phyloP scores from a whole-genome alignment of 2,113 vertebrate genomes.

The Lipophrys pholis region DNA sequence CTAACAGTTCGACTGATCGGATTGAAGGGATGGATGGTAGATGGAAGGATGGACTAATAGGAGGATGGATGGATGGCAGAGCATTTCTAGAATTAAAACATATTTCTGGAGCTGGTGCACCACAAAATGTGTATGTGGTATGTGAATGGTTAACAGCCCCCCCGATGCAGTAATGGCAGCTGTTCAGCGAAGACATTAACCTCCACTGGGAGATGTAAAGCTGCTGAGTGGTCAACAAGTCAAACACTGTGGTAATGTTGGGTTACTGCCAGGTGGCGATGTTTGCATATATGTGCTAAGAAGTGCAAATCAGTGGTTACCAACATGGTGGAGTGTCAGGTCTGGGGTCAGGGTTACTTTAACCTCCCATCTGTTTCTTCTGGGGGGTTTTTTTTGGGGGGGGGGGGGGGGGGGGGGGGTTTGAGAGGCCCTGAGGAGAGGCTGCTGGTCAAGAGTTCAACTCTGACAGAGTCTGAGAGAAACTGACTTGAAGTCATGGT shows the following conservation, averaged over 20 bases:
- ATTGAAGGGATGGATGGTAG: too few relatives aligned
- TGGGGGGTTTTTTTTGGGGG: too few relatives aligned
- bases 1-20: too few relatives aligned
- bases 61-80: too few relatives aligned
- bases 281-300: conserved; percentile 2
- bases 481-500: conserved; percentile 18
- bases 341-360: conserved; percentile 24
- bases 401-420: background rate
- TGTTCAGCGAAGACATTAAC: conserved; percentile 13
- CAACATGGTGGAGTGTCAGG: conserved; percentile 17
- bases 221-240: conserved; percentile 5
- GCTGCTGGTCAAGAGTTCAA: conserved; percentile 34
- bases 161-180: too few relatives aligned
- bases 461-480: conserved; percentile 19
- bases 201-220: background rate
- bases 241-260: background rate
- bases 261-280: conserved; percentile 4
- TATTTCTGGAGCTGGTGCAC: too few relatives aligned
- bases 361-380: conserved; percentile 51
- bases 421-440: conserved; percentile 27
- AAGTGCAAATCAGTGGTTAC: conserved; percentile 26
- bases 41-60: too few relatives aligned
- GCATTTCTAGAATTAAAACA: too few relatives aligned
- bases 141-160: too few relatives aligned
- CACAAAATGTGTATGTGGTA: too few relatives aligned